Conservation (phyloP, 2,797 vertebrate genomes). For the Dendrocincla tyrannina region DNA sequence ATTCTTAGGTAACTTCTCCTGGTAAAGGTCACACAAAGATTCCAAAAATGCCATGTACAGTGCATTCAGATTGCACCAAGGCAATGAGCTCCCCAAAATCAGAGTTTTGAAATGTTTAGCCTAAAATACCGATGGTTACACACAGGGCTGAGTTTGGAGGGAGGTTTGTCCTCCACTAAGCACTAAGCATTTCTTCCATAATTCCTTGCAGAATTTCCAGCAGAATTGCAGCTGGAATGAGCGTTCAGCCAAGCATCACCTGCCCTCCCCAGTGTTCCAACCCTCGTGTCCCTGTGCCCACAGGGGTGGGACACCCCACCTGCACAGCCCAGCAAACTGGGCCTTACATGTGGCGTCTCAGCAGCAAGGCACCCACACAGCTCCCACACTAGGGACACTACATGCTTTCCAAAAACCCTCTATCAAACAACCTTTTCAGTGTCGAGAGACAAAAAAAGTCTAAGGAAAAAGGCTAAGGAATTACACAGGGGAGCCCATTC, state of each 20-base stretch:
- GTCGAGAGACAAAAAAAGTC: neutral
- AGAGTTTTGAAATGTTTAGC: too few species aligned
- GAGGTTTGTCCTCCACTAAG: too few species aligned
- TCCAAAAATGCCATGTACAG: neutral
- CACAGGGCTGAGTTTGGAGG: too few species aligned
- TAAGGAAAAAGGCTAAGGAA: too few species aligned
- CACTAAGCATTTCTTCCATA: too few species aligned
- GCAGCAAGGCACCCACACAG: too few species aligned
- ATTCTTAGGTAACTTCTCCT: neutral
- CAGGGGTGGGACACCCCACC: too few species aligned
- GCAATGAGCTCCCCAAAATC: neutral
- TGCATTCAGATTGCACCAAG: neutral
- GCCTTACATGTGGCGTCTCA: too few species aligned
- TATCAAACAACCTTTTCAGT: neutral
- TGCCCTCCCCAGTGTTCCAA: neutral
- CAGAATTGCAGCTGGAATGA: too few species aligned
- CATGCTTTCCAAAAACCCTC: neutral
- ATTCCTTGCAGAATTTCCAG: too few species aligned
- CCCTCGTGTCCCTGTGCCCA: accelerated
- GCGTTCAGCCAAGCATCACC: too few species aligned
- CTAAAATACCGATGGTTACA: too few species aligned
- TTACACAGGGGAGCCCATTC: accelerated
- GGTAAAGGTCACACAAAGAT: constrained; percentile 12
- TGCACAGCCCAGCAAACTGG: neutral
- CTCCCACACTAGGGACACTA: neutral